Evolutionary conservation across 1,140 invertebrate genomes (phyloP).

Genomic region (Drosophila triauraria): DNA sequence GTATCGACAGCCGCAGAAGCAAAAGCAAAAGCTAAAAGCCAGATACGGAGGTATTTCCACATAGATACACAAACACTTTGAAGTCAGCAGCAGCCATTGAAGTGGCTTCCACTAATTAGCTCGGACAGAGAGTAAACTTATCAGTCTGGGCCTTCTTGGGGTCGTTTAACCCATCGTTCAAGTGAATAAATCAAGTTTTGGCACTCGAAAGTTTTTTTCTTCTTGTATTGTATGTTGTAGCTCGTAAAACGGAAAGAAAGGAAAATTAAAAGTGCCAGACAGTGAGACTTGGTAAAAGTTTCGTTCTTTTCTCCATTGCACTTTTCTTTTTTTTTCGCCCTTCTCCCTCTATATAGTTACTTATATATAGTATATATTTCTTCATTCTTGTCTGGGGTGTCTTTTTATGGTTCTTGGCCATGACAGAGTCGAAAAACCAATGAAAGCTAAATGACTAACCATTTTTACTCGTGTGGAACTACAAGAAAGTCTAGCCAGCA

Average conservation of each 20-base stretch:
- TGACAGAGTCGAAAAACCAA: slow-evolving; percentile 32
- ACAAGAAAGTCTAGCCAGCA: slow-evolving; percentile 3
- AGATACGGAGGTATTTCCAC: slow-evolving; percentile 21
- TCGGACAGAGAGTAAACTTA: slow-evolving; percentile 25
- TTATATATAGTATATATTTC: slow-evolving; percentile 5
- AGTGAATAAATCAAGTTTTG: slow-evolving; percentile 52
- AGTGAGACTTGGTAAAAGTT: slow-evolving; percentile 33
- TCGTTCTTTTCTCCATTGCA: slow-evolving; percentile 28
- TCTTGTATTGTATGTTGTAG: slow-evolving; percentile 11
- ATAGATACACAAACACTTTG: slow-evolving; percentile 20
- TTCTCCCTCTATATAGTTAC: background rate
- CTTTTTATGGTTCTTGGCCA: slow-evolving; percentile 53
- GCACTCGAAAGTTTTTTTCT: slow-evolving; percentile 33
- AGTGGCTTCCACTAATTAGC: slow-evolving; percentile 58
- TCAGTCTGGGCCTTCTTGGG: slow-evolving; percentile 28
- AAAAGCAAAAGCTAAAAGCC: slow-evolving; percentile 31
- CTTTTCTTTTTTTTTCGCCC: slow-evolving; percentile 13
- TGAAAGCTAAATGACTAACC: slow-evolving; percentile 37
- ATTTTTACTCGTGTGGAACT: background rate
- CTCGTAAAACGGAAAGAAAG: slow-evolving; percentile 52
- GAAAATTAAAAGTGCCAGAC: slow-evolving; percentile 48
- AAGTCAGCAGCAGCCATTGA: slow-evolving; percentile 29
- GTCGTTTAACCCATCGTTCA: slow-evolving; percentile 39
- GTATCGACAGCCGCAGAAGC: slow-evolving; percentile 37
- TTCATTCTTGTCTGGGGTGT: slow-evolving; percentile 38